Base-by-base conservation (phyloP, 30 jellyfish, hydroid and myxozoan genomes). In the Cassiopea xamachana region DNA sequence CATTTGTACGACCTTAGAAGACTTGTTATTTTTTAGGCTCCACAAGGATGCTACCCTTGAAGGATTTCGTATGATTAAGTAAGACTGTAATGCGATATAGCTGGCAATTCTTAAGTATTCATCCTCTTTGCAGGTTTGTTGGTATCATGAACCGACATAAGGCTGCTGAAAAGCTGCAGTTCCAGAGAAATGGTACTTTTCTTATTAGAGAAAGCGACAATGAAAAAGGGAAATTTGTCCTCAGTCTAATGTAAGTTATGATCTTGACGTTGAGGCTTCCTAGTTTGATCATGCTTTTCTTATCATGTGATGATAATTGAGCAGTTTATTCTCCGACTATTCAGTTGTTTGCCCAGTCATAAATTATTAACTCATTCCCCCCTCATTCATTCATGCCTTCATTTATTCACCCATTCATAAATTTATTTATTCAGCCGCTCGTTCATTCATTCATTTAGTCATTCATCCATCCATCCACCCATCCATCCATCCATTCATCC, bases 171-270 rank as follows among this genome's bases (percentile, higher is more conserved):
- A 82, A 86, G 48, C 90, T 95, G 44, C 88, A 73, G 39, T 61
- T 48, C 45, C 96, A 95, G 50, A 84, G 95, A 50, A 96, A 87
- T 76, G 99, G 99, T 1, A 91, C 99, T 2, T 95, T 79, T 87
- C 89, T 95, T 60, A 92, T 95, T 80, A 89, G 99, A 50, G 96
- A 87, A 83, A 95, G 99, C 72, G 97, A 96, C n/a, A 88, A 91
- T 69, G 84, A 73, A 68, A 76, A 60, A 47, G 93, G 93, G 16
- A 58, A 78, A 43, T 82, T 74, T 46, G 97, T 81, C 18, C 93
- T 90, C 75, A 90, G 97, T 64, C 85, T 90, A 4, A 48, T 69
- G 97, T 90, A 67, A 73, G 91, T 70, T 69, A 27, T 64, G 8
- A 2, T 64, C 74, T 2, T 27, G 15, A 3, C 12, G 64, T 55